A percentile compares a stretch with the other conserved stretches of the same genome.
phyloP scores from a whole-genome alignment of 2,888 invertebrate species.

The Synanthedon vespiformis region DNA sequence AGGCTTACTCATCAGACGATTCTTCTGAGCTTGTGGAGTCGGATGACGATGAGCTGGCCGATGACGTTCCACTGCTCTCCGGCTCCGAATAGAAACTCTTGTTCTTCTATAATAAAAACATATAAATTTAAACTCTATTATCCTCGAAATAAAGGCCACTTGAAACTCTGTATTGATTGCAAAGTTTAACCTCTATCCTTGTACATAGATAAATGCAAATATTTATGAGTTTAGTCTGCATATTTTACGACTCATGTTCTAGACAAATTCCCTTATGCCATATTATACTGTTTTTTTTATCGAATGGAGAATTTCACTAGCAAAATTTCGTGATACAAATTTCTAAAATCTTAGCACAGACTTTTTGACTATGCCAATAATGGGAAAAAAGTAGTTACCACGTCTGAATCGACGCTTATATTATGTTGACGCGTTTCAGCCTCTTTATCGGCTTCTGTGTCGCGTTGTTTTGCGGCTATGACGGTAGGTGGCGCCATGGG shows the following conservation, averaged over 20 bases:
- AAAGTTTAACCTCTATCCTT: too few relatives aligned
- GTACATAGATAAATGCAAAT: too few relatives aligned
- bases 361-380: too few relatives aligned
- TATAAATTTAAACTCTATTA: neutral
- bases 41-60: constrained; percentile 26
- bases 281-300: too few relatives aligned
- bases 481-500: constrained; percentile 84
- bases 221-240: too few relatives aligned
- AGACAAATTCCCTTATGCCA: too few relatives aligned
- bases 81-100: constrained; percentile 76
- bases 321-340: too few relatives aligned
- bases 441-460: constrained; percentile 28
- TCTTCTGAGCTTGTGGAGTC: constrained; percentile 46
- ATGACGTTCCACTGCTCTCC: constrained; percentile 48
- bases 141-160: too few relatives aligned
- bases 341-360: too few relatives aligned
- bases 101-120: constrained; percentile 44
- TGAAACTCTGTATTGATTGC: too few relatives aligned
- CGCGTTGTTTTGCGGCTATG: constrained; percentile 82
- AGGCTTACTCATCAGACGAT: constrained; percentile 55
- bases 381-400: constrained; percentile 1
- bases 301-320: too few relatives aligned
- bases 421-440: neutral
- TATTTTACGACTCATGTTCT: too few relatives aligned
- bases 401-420: constrained; percentile 4